Conservation (phyloP, 1,140 invertebrate species). For the Harpegnathos saltator region DNA sequence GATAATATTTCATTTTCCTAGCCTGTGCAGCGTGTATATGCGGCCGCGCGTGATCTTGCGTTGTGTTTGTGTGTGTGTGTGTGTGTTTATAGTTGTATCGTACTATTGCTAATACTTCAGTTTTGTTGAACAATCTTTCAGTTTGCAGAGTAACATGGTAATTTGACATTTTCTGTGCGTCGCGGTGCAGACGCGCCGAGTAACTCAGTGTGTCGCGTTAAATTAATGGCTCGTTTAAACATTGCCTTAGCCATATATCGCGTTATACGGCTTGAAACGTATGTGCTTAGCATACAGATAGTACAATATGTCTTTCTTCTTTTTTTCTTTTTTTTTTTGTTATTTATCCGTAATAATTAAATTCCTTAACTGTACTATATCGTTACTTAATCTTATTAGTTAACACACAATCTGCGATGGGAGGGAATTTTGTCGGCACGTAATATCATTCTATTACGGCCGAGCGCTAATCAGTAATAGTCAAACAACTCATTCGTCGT, state of each 20-base stretch:
- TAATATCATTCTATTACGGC: conserved; percentile 78
- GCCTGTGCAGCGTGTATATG: conserved; percentile 85
- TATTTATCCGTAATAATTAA: conserved; percentile 81
- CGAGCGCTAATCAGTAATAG: conserved; percentile 77
- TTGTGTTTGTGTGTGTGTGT: conserved; percentile 61
- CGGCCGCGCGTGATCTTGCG: conserved; percentile 81
- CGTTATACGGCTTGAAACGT: conserved; percentile 78
- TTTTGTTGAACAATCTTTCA: conserved; percentile 78
- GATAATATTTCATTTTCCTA: conserved; percentile 85
- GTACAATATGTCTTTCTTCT: conserved; percentile 66
- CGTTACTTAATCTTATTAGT: conserved; percentile 84
- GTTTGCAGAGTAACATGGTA: conserved; percentile 82
- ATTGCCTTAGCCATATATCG: conserved; percentile 76
- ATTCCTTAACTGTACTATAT: conserved; percentile 82
- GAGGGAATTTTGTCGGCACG: conserved; percentile 84
- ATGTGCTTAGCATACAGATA: conserved; percentile 80
- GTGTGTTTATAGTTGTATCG: conserved; percentile 52
- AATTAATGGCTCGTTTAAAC: conserved; percentile 76
- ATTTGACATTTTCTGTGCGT: conserved; percentile 84
- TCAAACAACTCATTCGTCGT: conserved; percentile 75
- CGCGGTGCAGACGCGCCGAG: conserved; percentile 81
- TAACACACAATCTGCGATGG: conserved; percentile 84
- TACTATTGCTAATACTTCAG: conserved; percentile 82
- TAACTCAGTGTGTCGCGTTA: conserved; percentile 81
- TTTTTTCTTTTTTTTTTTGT: conserved; percentile 46